Conservation (phyloP, 2,888 invertebrate genomes). For the Lumbricus terrestris region DNA sequence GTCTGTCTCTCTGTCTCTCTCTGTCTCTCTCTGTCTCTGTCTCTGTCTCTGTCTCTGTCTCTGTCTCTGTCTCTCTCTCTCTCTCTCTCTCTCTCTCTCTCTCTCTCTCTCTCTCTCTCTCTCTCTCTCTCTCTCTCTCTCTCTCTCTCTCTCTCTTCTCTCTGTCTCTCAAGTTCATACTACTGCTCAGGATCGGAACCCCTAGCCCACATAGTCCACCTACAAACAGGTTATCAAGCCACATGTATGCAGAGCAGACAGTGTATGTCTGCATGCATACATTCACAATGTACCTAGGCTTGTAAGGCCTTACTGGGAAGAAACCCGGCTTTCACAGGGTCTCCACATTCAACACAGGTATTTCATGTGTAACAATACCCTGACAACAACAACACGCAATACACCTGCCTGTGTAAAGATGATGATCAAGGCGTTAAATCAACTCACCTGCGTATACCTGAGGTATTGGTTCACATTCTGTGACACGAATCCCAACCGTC, state of each 20-base stretch:
- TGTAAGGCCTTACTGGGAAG: too few relatives aligned
- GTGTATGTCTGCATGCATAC: too few relatives aligned
- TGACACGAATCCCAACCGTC: slow-evolving; percentile 88
- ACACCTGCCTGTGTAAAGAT: neutral
- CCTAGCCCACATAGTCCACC: neutral
- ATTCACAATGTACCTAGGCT: too few relatives aligned
- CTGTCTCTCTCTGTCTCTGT: neutral
- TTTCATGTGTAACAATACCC: neutral
- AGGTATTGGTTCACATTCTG: slow-evolving; percentile 89
- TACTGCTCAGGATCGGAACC: neutral
- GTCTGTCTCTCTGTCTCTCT: too few relatives aligned
- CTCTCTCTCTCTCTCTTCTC: neutral
- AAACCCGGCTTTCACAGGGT: too few relatives aligned
- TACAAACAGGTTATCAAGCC: neutral
- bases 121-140: too few relatives aligned
- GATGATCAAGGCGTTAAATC: too few relatives aligned
- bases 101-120: too few relatives aligned
- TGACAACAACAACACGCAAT: neutral
- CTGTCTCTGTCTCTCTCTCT: too few relatives aligned
- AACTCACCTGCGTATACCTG: slow-evolving; percentile 72
- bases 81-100: neutral
- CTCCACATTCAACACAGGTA: neutral
- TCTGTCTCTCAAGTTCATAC: too few relatives aligned
- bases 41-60: too few relatives aligned
- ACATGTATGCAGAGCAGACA: neutral